Percentiles rank a stretch among this genome's conserved stretches.
Evolutionary conservation across 2,113 vertebrate genomes (phyloP).

Genomic region (Ageneiosus marmoratus): DNA sequence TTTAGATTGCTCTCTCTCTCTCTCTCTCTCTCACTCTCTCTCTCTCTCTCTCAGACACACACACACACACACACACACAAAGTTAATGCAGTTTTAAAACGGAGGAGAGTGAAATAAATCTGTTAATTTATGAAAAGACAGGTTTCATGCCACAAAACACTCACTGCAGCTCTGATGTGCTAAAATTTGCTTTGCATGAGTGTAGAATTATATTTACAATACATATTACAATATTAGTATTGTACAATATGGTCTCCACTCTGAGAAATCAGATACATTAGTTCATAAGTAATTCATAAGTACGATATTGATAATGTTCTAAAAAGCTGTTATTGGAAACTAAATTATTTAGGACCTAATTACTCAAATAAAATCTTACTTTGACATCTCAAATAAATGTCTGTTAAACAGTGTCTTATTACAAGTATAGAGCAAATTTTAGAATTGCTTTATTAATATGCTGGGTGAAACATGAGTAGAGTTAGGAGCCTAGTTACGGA

Average conservation of each 20-base stretch:
- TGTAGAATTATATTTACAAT: background rate
- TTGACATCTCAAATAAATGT: background rate
- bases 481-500: background rate
- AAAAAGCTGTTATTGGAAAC: slow-evolving; percentile 11
- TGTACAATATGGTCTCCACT: background rate
- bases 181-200: background rate
- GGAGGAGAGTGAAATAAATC: slow-evolving; percentile 24
- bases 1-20: background rate
- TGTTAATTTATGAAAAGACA: slow-evolving; percentile 32
- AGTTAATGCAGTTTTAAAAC: slow-evolving; percentile 23
- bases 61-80: too few relatives aligned
- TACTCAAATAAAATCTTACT: slow-evolving; percentile 13
- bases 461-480: background rate
- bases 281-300: background rate
- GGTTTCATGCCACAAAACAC: background rate
- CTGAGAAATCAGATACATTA: background rate
- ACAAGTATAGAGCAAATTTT: background rate
- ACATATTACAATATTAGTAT: too few relatives aligned
- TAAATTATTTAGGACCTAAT: background rate
- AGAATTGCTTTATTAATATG: background rate
- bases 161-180: background rate
- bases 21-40: background rate
- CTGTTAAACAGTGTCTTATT: background rate
- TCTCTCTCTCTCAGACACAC: slow-evolving; percentile 20
- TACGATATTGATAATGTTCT: slow-evolving; percentile 1